Base-by-base conservation (phyloP, 2,888 invertebrate species). In the Syrista parreyssii region DNA sequence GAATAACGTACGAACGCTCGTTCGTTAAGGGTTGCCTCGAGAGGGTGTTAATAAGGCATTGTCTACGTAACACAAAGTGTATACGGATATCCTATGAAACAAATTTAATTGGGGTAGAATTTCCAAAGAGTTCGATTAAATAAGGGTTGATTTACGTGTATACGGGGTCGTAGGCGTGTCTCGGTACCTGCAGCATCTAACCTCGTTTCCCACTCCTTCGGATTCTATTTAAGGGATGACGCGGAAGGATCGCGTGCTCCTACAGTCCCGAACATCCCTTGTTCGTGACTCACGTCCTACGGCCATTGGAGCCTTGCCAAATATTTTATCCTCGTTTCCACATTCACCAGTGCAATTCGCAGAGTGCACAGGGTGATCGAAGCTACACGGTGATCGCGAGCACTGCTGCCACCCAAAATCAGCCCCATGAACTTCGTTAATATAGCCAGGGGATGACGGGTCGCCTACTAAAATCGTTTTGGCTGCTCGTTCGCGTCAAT, bases 171-270 rank as follows among this genome's bases (percentile, higher is more conserved):
- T 23, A 55, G 15, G 2, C 1, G 23, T 1, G 6, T 55, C 23
- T 2, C 9, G 1, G 15, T 55, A 55, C 1, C 23, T 55, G 23
- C 55, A 23, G 9, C 9, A 23, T 55, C 55, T 9, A 9, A 23
- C 1, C 23, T 23, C 4, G 6, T 40, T 3, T 0, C 36, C 6
- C 9, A 0, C 12, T 4, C 0, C 1, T 2, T 9, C 23, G 2
- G 15, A 9, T 15, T 55, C 23, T 40, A 15, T 40, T 4, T 55
- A 55, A 55, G 23, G 55, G 55, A 23, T 55, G 55, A 55, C 23
- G 0, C 0, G 40, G 2, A 2, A 0, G 0, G 40, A 55, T 55
- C 55, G 55, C 55, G 23, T 55, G 55, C 23, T 55, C 55, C 55
- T 55, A 55, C 23, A 23, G 23, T 9, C 23, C 9, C 55, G 23